phyloP scores from a whole-genome alignment of 2,113 vertebrate genomes.

The Oreocharis arfaki region DNA sequence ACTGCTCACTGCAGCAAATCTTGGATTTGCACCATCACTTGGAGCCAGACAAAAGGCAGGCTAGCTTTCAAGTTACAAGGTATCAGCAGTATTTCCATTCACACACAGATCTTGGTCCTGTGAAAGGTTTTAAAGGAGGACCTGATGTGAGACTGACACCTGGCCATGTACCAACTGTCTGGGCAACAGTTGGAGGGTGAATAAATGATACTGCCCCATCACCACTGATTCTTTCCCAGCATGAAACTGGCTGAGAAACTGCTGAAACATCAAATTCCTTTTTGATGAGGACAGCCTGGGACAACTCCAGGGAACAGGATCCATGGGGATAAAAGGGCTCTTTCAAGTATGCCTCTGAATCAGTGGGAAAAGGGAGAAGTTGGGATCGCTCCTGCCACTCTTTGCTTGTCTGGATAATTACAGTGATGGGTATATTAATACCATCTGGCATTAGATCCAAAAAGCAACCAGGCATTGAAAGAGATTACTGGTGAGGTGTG shows the following conservation, averaged over 20 bases:
- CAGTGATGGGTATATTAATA: conserved; percentile 24
- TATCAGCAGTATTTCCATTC: not conserved
- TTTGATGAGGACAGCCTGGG: conserved; percentile 33
- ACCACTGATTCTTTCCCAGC: not conserved
- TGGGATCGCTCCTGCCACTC: not conserved
- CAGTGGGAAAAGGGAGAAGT: not conserved
- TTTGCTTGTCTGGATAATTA: conserved; percentile 25
- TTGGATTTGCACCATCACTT: not conserved
- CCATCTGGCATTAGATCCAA: not conserved
- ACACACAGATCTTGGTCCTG: not conserved
- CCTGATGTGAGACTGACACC: not conserved
- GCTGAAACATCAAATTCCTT: conserved; percentile 43
- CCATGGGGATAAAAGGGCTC: conserved; percentile 7
- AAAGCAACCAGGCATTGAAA: not conserved
- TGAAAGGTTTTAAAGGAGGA: not conserved
- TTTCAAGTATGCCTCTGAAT: conserved; percentile 2
- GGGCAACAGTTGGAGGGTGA: not conserved
- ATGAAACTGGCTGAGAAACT: conserved; percentile 32
- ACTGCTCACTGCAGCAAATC: not conserved
- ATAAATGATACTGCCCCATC: conserved; percentile 7
- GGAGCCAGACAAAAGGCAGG: not conserved
- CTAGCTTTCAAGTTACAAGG: not conserved
- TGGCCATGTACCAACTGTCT: not conserved
- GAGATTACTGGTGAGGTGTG: not conserved
- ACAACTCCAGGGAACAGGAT: conserved; percentile 29